phyloP scores from a whole-genome alignment of 2,888 invertebrate species.

The Drosophila falleni region DNA sequence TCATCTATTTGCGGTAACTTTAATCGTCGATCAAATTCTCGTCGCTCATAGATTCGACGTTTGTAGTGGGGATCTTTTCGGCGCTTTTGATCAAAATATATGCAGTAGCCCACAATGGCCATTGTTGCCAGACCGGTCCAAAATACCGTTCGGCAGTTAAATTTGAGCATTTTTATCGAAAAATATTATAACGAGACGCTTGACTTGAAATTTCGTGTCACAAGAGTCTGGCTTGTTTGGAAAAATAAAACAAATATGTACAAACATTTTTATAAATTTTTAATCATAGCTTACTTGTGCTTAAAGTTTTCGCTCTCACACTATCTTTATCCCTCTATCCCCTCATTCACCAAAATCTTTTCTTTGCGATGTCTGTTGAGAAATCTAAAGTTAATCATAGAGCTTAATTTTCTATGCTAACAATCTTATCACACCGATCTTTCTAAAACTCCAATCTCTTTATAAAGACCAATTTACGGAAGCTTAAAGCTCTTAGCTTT shows the following conservation, averaged over 20 bases:
- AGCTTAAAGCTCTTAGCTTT: neutral
- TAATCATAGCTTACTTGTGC: neutral
- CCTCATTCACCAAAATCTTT: too few relatives aligned
- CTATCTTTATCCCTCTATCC: too few relatives aligned
- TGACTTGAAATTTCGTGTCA: slow-evolving; percentile 20
- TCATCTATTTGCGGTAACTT: neutral
- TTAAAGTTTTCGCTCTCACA: neutral
- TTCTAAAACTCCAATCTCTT: too few relatives aligned
- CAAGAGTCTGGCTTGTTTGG: neutral
- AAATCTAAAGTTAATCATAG: too few relatives aligned
- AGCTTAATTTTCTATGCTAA: too few relatives aligned
- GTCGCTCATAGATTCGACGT: slow-evolving; percentile 12
- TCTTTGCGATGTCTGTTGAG: too few relatives aligned
- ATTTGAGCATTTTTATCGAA: slow-evolving; percentile 4
- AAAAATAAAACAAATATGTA: neutral
- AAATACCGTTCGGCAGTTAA: neutral
- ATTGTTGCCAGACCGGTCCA: slow-evolving; percentile 20
- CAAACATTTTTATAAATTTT: neutral
- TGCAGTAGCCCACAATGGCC: slow-evolving; percentile 33
- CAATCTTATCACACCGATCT: too few relatives aligned
- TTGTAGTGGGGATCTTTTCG: slow-evolving; percentile 29
- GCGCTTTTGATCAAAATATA: slow-evolving; percentile 37
- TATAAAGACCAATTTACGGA: neutral
- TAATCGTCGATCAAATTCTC: slow-evolving; percentile 2
- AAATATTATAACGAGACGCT: neutral